Conservation (phyloP, 2,888 invertebrate species). For the Opisthograptis luteolata region DNA sequence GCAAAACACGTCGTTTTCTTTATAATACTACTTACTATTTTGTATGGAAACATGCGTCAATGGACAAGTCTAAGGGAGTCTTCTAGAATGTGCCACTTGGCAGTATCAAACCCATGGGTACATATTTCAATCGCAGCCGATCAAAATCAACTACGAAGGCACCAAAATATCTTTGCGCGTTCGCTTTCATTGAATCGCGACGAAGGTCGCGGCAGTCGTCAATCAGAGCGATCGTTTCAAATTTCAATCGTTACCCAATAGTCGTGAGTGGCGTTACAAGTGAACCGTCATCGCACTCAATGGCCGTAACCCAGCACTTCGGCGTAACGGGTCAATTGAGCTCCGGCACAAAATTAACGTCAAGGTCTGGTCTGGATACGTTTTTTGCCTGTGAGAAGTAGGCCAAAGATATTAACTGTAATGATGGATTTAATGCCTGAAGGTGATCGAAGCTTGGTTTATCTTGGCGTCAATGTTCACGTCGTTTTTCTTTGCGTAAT, state of each 20-base stretch:
- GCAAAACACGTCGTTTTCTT: too few species aligned
- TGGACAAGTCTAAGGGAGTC: too few species aligned
- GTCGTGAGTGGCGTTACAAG: too few species aligned
- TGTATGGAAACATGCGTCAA: too few species aligned
- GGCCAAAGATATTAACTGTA: background rate
- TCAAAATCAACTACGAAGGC: background rate
- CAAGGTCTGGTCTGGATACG: background rate
- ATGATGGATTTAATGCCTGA: too few species aligned
- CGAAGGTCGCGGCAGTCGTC: slow-evolving; percentile 30
- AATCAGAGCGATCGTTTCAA: slow-evolving; percentile 18
- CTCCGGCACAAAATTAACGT: too few species aligned
- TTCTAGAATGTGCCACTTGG: too few species aligned
- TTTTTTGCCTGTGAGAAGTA: background rate
- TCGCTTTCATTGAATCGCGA: slow-evolving; percentile 26
- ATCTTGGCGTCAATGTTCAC: background rate
- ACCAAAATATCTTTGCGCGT: slow-evolving; percentile 15
- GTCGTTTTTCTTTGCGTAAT: background rate
- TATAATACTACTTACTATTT: too few species aligned
- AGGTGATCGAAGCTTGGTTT: background rate
- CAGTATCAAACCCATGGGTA: too few species aligned
- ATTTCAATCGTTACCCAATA: slow-evolving; percentile 22
- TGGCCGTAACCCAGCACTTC: slow-evolving; percentile 11
- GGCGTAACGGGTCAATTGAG: background rate
- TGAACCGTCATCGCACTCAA: slow-evolving; percentile 16
- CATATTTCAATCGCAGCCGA: background rate